These are phyloP conservation scores for Agrilus planipennis DNA, from an alignment of 1,140 invertebrate genomes.

Conservation along the genomic window DNA sequence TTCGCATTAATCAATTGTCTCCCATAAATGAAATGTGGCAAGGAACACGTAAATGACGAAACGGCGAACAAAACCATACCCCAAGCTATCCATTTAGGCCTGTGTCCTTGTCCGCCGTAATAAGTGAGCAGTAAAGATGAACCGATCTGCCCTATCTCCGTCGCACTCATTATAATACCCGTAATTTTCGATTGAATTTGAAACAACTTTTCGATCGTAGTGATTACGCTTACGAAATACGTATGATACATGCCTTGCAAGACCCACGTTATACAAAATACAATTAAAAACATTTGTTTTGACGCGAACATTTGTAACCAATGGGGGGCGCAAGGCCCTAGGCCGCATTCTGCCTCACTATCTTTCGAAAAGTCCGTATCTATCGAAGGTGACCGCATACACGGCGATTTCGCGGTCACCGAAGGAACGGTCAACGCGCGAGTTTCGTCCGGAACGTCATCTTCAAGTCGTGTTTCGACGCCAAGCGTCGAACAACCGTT, in stretches of 20 bases:
- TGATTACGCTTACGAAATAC: slow-evolving; percentile 93
- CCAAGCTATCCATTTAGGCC: slow-evolving; percentile 92
- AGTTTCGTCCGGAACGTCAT: slow-evolving; percentile 21
- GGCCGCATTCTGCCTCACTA: slow-evolving; percentile 48
- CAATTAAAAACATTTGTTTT: slow-evolving; percentile 78
- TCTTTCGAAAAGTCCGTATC: slow-evolving; percentile 29
- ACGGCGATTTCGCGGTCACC: slow-evolving; percentile 13
- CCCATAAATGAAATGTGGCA: slow-evolving; percentile 72
- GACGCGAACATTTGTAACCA: slow-evolving; percentile 71
- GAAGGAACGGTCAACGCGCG: slow-evolving; percentile 17
- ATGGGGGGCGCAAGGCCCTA: slow-evolving; percentile 52
- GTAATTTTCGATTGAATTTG: slow-evolving; percentile 92
- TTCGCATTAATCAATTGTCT: slow-evolving; percentile 55
- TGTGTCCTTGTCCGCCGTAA: slow-evolving; percentile 83
- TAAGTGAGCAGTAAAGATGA: slow-evolving; percentile 83
- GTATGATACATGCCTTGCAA: slow-evolving; percentile 90
- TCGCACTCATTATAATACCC: slow-evolving; percentile 84
- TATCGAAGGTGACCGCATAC: slow-evolving; percentile 12
- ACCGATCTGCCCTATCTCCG: slow-evolving; percentile 89
- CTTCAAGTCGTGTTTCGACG: slow-evolving; percentile 10
- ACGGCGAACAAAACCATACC: slow-evolving; percentile 84
- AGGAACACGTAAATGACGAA: slow-evolving; percentile 75
- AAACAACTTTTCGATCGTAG: slow-evolving; percentile 93
- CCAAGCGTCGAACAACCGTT: slow-evolving; percentile 19
- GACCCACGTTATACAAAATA: slow-evolving; percentile 81